Conservation (phyloP, 2,113 vertebrate species). For the Paradoxurus hermaphroditus region DNA sequence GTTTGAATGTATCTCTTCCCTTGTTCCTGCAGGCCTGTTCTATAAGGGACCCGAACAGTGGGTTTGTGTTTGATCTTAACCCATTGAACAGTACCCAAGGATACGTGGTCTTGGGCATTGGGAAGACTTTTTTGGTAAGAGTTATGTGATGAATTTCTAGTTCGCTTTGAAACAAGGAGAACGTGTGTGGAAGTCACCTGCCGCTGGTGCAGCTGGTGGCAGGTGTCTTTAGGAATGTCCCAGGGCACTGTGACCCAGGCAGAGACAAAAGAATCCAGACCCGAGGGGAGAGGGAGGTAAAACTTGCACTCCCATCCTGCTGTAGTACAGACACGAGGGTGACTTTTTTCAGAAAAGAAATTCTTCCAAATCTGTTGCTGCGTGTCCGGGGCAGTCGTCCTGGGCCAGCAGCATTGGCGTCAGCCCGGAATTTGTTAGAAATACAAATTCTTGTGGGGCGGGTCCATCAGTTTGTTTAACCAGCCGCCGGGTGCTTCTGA, state of each 20-base stretch:
- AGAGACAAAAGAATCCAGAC: fast-evolving
- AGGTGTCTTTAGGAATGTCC: not conserved
- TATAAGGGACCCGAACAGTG: constrained; percentile 89
- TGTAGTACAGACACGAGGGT: fast-evolving
- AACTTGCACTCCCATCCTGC: not conserved
- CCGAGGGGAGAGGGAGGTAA: not conserved
- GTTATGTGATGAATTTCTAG: fast-evolving
- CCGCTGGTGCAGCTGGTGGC: not conserved
- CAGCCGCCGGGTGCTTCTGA: too few relatives aligned
- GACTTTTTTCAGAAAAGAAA: not conserved
- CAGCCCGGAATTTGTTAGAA: not conserved
- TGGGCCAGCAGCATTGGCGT: fast-evolving
- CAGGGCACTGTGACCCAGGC: too few relatives aligned
- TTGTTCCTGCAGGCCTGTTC: constrained; percentile 85
- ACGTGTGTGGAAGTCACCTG: fast-evolving
- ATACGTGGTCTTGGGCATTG: constrained; percentile 82
- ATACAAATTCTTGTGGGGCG: fast-evolving
- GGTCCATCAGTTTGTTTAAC: not conserved
- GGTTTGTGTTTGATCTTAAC: constrained; percentile 91
- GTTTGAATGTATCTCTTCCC: not conserved
- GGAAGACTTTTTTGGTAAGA: constrained; percentile 89
- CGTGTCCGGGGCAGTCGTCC: not conserved
- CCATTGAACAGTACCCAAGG: constrained; percentile 82
- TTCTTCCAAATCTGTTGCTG: fast-evolving
- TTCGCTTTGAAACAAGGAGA: not conserved